phyloP scores from a whole-genome alignment of 2,797 vertebrate species.

The Borostomias antarcticus region DNA sequence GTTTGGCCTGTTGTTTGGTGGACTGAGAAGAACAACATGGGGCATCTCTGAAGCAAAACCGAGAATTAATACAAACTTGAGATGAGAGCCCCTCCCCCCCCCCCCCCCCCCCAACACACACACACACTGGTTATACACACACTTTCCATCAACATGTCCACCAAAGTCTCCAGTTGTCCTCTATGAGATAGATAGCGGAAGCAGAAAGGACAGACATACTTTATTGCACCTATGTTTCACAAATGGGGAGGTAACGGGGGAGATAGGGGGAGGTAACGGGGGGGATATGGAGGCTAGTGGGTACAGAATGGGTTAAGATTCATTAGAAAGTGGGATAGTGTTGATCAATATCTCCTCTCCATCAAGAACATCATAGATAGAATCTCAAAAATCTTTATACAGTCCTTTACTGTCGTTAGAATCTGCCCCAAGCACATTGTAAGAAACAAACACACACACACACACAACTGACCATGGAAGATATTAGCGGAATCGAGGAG shows the following conservation, averaged over 20 bases:
- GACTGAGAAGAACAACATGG: too few species aligned
- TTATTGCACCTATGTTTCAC: constrained; percentile 66
- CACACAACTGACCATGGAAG: constrained; percentile 1
- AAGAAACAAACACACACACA: neutral
- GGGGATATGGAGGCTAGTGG: neutral
- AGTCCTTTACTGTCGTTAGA: neutral
- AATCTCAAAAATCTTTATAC: neutral
- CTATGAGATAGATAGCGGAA: constrained; percentile 21
- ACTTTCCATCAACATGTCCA: constrained; percentile 24
- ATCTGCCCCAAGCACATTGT: neutral
- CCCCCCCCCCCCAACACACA: neutral
- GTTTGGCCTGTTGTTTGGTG: too few species aligned
- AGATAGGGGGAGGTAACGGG: constrained; percentile 25
- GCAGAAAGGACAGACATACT: constrained; percentile 34
- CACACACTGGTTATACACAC: constrained; percentile 21
- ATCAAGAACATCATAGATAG: constrained; percentile 33
- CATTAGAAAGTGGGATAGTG: constrained; percentile 23
- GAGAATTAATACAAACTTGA: too few species aligned
- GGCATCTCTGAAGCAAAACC: too few species aligned
- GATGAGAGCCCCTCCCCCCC: neutral
- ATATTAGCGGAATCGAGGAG: neutral
- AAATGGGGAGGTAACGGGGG: constrained; percentile 30
- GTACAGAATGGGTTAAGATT: constrained; percentile 31
- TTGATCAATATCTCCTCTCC: constrained; percentile 39
- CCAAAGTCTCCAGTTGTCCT: constrained; percentile 22